Base-by-base conservation (phyloP, 2,113 vertebrate genomes). In the Heterochromis multidens region DNA sequence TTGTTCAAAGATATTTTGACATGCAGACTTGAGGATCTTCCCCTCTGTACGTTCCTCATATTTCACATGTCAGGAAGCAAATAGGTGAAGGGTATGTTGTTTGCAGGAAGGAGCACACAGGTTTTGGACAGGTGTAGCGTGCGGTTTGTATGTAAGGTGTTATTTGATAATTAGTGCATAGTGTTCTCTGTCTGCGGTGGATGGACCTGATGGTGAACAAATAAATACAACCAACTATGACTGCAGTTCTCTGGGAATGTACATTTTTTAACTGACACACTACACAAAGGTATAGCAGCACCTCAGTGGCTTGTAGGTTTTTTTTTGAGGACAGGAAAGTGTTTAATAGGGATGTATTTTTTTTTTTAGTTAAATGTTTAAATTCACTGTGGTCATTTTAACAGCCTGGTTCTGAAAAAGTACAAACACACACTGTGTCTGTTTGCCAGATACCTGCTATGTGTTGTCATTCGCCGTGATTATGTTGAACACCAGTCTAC, bases 401-500 rank as follows among this genome's bases (percentile, higher is more conserved):
- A 46, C 25, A 29, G 8, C 25, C 40, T 23, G 40, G n/a, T 57
- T 29, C 6, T 4, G 21, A 81, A 58, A 54, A 21, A 2, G 0
- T 40, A 29, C 35, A 58, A 31, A 21, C 10, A 19, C 1, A 25
- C 21, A 5, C 6, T 25, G 25, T 19, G 12, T 57, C 60, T 63
- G 57, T 58, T 61, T 43, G 40, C n/a, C 91, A 97, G 99, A 99
- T 90, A 99, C 99, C 0, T 99, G 99, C 86, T 99, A 99, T 0
- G 97, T 99, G 67, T 95, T 99, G 77, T 99, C 99, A 3, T 99
- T 99, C 0, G 98, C 99, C 23, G 97, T 99, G 88, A 99, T 99
- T 95, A 99, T 99, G 99, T 85, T 99, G 89, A 99, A 99, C 95
- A 99, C 99, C 60, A 99, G 98, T 84, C 96, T 99, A 76, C 99